A percentile compares a stretch with the other conserved stretches of the same genome.
These are phyloP conservation scores for Pteria penguin DNA, from an alignment of 2,888 invertebrate species.

Conservation along the genomic window DNA sequence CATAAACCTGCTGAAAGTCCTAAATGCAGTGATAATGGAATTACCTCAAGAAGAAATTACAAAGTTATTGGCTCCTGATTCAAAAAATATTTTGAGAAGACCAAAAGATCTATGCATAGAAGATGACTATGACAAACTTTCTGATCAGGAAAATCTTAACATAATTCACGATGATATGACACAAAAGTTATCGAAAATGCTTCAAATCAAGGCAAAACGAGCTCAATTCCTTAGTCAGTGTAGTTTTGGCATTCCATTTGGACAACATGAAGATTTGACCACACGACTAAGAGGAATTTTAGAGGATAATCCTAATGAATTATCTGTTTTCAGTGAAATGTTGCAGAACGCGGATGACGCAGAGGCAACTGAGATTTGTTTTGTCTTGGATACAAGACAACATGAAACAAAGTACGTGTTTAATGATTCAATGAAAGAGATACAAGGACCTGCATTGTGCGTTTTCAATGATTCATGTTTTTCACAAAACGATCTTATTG, in stretches of 20 bases:
- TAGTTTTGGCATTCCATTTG: conserved; percentile 51
- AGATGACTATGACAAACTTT: conserved; percentile 30
- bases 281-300: conserved; percentile 67
- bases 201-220: conserved; percentile 28
- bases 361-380: conserved; percentile 67
- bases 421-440: conserved; percentile 58
- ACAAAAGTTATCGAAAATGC: neutral
- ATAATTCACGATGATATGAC: conserved; percentile 3
- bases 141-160: neutral
- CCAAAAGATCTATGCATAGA: conserved; percentile 26
- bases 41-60: neutral
- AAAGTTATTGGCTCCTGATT: conserved; percentile 22
- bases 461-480: conserved; percentile 76
- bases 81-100: neutral
- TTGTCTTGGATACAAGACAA: conserved; percentile 63
- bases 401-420: conserved; percentile 58
- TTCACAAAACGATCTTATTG: conserved; percentile 68
- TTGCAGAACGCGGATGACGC: conserved; percentile 76
- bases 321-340: conserved; percentile 72
- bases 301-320: conserved; percentile 66
- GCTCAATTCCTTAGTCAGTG: conserved; percentile 3
- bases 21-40: neutral
- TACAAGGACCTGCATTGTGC: conserved; percentile 76
- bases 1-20: neutral
- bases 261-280: conserved; percentile 70